Evolutionary conservation across 1,140 invertebrate species (phyloP).

Genomic region (Adelges cooleyi): DNA sequence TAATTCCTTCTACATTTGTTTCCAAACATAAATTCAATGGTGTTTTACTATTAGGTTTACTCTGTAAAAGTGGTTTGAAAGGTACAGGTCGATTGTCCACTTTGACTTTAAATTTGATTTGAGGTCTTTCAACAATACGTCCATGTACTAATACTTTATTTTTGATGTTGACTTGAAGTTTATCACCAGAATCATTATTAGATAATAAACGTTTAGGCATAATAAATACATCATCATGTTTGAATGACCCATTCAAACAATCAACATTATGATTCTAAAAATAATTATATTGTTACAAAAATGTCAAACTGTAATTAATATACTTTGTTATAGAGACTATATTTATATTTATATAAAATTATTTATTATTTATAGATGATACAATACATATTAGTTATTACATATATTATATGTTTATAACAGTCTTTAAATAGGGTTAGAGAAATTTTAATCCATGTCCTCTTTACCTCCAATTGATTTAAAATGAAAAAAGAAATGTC

Average conservation of each 20-base stretch:
- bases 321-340: no score
- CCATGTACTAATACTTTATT: conserved; percentile 41
- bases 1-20: conserved; percentile 47
- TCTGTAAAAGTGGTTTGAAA: conserved; percentile 69
- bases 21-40: conserved; percentile 59
- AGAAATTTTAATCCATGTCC: no score
- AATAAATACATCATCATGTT: conserved; percentile 15
- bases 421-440: no score
- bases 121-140: conserved; percentile 50
- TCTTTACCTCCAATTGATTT: no score
- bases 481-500: no score
- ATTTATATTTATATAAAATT: no score
- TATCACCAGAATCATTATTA: conserved; percentile 34
- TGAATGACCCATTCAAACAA: conserved; percentile 15
- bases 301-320: no score
- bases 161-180: conserved; percentile 59
- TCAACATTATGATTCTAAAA: conserved; percentile 47
- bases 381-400: no score
- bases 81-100: conserved; percentile 61
- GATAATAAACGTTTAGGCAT: conserved; percentile 23
- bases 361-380: no score
- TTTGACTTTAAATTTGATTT: conserved; percentile 70
- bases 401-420: no score
- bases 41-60: conserved; percentile 80
- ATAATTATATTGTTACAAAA: conserved; percentile 34